Base-by-base conservation (phyloP, 2,888 invertebrate species). In the Miltochrista miniata region DNA sequence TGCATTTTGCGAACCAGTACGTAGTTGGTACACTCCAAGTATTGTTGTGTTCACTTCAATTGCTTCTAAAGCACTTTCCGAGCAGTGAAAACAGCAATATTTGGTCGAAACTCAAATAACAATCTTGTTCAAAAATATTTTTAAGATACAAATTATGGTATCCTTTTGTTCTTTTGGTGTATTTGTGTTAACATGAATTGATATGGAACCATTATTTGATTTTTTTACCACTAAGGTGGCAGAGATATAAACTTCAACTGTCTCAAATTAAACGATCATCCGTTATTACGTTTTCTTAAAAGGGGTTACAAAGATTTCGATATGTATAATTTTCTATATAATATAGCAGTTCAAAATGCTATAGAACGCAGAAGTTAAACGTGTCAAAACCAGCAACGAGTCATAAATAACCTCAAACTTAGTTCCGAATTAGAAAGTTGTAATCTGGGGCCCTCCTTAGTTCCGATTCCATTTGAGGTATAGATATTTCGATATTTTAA, bases 11-110 rank as follows among this genome's bases (percentile, higher is more conserved):
- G 1, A 41, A 41, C 39, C 51, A 48, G 38, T 54, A 52, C 54
- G 53, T 54, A 50, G 54, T 59, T 66, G 63, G 56, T 54, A 40
- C 52, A 56, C 47, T 59, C 51, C 58, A 69, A 61, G 56, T 56
- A 55, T 59, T 57, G 61, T 60, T 59, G 54, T 54, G 51, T 48
- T 53, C 55, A 42, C 48, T 71, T 61, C 69, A 71, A 69, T 69
- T 69, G 62, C 56, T 59, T 56, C 60, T 44, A 51, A 57, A 64
- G 64, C 59, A 43, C 44, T 51, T 64, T 61, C 58, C 39, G 51
- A 49, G 57, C 61, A 63, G 53, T 54, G 58, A 59, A 59, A 59
- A 65, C 56, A 56, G 52, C 60, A 24, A 69, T 62, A 63, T 71
- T 67, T 64, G 61, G 46, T 53, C 46, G 56, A 56, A 57, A 63